These are phyloP conservation scores for Zaprionus vittiger DNA, from an alignment of 1,140 invertebrate genomes.

Conservation along the genomic window DNA sequence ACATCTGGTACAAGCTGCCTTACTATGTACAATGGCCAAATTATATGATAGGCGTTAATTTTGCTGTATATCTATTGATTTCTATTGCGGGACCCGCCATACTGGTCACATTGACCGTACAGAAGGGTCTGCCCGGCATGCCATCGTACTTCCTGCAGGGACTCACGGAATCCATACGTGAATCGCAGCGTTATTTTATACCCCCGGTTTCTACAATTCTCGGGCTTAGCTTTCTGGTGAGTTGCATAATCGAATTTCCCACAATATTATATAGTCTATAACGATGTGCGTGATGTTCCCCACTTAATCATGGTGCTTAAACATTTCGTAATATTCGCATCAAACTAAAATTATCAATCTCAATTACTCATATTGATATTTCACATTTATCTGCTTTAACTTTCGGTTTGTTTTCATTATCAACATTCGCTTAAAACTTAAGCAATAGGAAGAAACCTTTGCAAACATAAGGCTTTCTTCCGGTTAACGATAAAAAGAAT, in stretches of 20 bases:
- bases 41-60: constrained; percentile 50
- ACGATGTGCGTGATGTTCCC: neutral
- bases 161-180: constrained; percentile 77
- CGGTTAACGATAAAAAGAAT: neutral
- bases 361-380: constrained; percentile 1
- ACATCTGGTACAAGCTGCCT: constrained; percentile 77
- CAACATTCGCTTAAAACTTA: neutral
- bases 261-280: neutral
- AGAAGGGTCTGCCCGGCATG: constrained; percentile 79
- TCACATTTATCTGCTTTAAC: neutral
- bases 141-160: constrained; percentile 82
- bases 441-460: neutral
- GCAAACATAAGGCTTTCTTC: neutral
- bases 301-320: neutral
- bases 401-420: neutral
- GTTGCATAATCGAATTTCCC: neutral
- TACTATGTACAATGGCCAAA: constrained; percentile 62
- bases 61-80: constrained; percentile 55
- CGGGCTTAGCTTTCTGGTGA: constrained; percentile 69
- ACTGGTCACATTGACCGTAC: constrained; percentile 66
- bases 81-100: constrained; percentile 58
- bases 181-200: constrained; percentile 81
- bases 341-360: neutral
- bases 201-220: constrained; percentile 77
- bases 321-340: neutral